These are phyloP conservation scores for Cnemophilus loriae DNA, from an alignment of 2,113 vertebrate species.

Conservation along the genomic window DNA sequence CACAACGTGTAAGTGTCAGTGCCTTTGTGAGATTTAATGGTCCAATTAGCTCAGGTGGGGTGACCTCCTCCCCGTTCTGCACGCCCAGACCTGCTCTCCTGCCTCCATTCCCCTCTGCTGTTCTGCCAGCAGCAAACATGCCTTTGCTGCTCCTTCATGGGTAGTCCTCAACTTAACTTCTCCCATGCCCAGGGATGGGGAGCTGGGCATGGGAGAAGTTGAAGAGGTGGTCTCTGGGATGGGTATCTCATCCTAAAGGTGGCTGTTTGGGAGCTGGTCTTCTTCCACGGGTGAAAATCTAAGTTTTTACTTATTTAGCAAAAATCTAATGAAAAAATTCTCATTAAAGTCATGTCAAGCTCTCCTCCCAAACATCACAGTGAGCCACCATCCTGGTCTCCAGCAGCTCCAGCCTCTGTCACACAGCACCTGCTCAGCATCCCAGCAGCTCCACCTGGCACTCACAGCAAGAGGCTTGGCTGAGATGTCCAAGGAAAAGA, in stretches of 20 bases:
- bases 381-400: background rate
- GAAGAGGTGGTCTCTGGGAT: background rate
- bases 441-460: background rate
- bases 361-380: background rate
- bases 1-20: background rate
- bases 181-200: background rate
- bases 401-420: background rate
- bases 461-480: background rate
- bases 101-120: background rate
- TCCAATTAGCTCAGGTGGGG: constrained; percentile 3
- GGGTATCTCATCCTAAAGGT: background rate
- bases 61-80: background rate
- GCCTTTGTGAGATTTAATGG: constrained; percentile 47
- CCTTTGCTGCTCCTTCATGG: background rate
- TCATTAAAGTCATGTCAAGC: background rate
- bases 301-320: background rate
- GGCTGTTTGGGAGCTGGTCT: background rate
- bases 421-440: background rate
- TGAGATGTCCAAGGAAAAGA: background rate
- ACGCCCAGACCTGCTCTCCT: background rate
- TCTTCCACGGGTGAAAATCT: background rate
- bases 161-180: background rate
- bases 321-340: background rate
- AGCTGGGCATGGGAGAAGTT: background rate
- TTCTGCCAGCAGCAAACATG: background rate